Percentiles rank a stretch among this genome's conserved stretches.
Conservation (phyloP, 2,888 invertebrate species). For the Petrophora chlorosata region DNA sequence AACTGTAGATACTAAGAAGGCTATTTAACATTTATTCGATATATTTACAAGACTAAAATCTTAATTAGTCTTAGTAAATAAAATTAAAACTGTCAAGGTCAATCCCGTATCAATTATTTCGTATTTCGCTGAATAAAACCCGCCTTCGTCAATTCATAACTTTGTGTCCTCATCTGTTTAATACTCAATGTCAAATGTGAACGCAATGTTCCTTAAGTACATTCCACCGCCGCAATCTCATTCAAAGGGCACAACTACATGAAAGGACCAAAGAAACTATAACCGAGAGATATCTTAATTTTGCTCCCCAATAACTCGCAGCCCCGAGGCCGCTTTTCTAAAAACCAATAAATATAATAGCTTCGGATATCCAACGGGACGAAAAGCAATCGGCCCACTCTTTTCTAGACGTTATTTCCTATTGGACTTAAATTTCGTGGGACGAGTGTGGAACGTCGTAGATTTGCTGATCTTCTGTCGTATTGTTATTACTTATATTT, state of each 20-base stretch:
- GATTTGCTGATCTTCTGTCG: not conserved
- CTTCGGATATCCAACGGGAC: constrained; percentile 60
- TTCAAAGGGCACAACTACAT: constrained; percentile 5
- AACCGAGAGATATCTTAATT: constrained; percentile 52
- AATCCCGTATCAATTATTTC: too few species aligned
- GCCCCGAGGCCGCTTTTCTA: constrained; percentile 64
- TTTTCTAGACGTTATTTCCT: constrained; percentile 53
- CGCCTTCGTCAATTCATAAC: too few species aligned
- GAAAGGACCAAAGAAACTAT: constrained; percentile 29
- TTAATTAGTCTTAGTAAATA: too few species aligned
- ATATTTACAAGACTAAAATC: too few species aligned
- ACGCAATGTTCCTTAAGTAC: too few species aligned
- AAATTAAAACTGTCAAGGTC: too few species aligned
- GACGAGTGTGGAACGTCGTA: constrained; percentile 1
- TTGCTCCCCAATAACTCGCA: constrained; percentile 51
- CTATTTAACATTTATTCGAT: too few species aligned
- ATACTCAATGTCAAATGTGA: too few species aligned
- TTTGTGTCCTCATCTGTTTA: too few species aligned
- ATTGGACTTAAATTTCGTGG: constrained; percentile 46
- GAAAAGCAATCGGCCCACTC: constrained; percentile 61
- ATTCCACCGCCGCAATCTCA: not conserved
- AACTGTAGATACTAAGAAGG: too few species aligned
- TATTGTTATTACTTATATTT: too few species aligned
- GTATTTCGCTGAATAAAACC: too few species aligned
- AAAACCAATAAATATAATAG: constrained; percentile 75